Base-by-base conservation (phyloP, 2,113 vertebrate species). In the Tupaia chinensis region DNA sequence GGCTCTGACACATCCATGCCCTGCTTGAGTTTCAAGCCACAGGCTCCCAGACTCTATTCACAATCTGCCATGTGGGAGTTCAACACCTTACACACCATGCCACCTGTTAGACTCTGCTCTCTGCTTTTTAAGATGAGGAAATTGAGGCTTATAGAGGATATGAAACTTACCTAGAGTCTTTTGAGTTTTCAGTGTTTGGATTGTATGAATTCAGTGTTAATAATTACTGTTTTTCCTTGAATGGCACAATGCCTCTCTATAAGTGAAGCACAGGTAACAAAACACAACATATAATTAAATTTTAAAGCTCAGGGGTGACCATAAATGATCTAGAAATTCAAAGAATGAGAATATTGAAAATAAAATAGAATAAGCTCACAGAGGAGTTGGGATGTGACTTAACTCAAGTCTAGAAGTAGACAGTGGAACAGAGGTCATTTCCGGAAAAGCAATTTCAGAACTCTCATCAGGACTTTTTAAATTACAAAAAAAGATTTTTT, bases 371-470 rank as follows among this genome's bases (percentile, higher is more conserved):
- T 17, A 91, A 12, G 14, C 44, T 93, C 1, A 15, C 12, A 25
- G n/a, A 44, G 5, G 23, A 16, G 1, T n/a, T 68, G 44, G 19
- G n/a, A 89, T 87, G 66, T 86, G 22, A 54, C 15, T 90, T 95
- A 72, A 93, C 6, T 87, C 61, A 58, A 23, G 27, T 61, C 25
- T 53, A 27, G 58, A 74, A 14, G 8, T 2, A 82, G 34, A 85
- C 14, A 93, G 1, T 10, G 7, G 34, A 95, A 54, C 32, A 88
- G 54, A 82, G n/a, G 8, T 89, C 54, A 56, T 81, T 81, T 80
- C 34, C 27, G 65, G 65, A 72, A 89, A 93, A 87, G n/a, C 54
- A 88, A 68, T 76, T 95, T 93, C 32, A 94, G 87, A 93, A 83
- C 63, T 87, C 79, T 63, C 86, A 83, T 32, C 70, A 83, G 73